Conservation (phyloP, 2,888 invertebrate genomes). For the Hyposoter didymator region DNA sequence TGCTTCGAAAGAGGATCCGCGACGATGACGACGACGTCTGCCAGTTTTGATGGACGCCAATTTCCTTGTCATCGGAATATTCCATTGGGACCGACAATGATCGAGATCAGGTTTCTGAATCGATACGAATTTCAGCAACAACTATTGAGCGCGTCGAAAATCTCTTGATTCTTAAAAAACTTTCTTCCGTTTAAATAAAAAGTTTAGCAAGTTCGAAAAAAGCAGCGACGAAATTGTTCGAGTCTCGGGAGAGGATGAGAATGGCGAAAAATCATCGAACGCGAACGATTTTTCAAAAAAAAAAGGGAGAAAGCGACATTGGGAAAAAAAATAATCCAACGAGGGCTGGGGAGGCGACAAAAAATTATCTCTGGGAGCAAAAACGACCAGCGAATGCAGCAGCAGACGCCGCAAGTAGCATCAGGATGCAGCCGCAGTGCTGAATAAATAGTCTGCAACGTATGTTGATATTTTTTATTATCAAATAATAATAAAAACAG, state of each 20-base stretch:
- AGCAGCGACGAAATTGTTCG: neutral
- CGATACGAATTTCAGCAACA: neutral
- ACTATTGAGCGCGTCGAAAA: neutral
- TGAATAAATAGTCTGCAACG: slow-evolving; percentile 54
- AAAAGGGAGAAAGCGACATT: neutral
- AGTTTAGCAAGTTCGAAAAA: neutral
- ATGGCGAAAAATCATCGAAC: neutral
- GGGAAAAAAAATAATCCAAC: neutral
- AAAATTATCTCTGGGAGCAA: slow-evolving; percentile 59
- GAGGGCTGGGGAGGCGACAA: slow-evolving; percentile 34
- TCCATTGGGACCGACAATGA: neutral
- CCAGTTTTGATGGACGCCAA: neutral
- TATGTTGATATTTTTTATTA: slow-evolving; percentile 63
- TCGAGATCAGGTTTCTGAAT: neutral
- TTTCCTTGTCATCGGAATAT: neutral
- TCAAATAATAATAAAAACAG: slow-evolving; percentile 23
- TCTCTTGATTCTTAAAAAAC: neutral
- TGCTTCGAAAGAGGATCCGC: neutral
- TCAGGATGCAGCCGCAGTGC: slow-evolving; percentile 47
- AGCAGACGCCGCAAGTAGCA: slow-evolving; percentile 60
- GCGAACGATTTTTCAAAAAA: neutral
- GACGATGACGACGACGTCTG: slow-evolving; percentile 3
- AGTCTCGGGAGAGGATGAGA: neutral
- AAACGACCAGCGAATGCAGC: slow-evolving; percentile 62
- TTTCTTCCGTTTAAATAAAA: neutral